phyloP scores from a whole-genome alignment of 1,140 invertebrate genomes.

The Cydia strobilella region DNA sequence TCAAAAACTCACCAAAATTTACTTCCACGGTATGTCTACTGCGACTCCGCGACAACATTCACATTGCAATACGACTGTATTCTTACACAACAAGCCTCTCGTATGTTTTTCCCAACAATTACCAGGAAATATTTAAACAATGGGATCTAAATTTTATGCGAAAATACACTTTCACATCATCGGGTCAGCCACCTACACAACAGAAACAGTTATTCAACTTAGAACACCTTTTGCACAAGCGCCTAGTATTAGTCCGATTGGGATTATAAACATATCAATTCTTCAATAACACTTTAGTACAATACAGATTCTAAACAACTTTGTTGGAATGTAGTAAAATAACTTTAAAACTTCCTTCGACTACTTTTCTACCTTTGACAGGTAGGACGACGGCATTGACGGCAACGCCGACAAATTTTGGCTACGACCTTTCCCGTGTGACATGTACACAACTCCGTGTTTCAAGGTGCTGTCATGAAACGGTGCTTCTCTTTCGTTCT shows the following conservation, averaged over 20 bases:
- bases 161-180: slow-evolving; percentile 77
- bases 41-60: background rate
- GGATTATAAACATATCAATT: slow-evolving; percentile 22
- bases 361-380: slow-evolving; percentile 31
- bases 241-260: slow-evolving; percentile 24
- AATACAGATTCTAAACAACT: slow-evolving; percentile 41
- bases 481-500: background rate
- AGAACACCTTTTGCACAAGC: slow-evolving; percentile 44
- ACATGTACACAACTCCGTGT: slow-evolving; percentile 17
- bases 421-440: slow-evolving; percentile 25
- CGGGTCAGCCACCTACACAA: slow-evolving; percentile 76
- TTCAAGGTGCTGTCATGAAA: background rate
- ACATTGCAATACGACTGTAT: slow-evolving; percentile 36
- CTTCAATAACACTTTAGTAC: slow-evolving; percentile 19
- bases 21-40: background rate
- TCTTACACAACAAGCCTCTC: slow-evolving; percentile 56
- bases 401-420: slow-evolving; percentile 31
- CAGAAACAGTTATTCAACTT: slow-evolving; percentile 71
- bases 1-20: slow-evolving; percentile 26
- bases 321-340: slow-evolving; percentile 35
- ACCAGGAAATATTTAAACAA: slow-evolving; percentile 73
- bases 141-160: slow-evolving; percentile 77
- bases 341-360: slow-evolving; percentile 32
- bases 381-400: slow-evolving; percentile 18
- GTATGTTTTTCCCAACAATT: slow-evolving; percentile 63